phyloP scores from a whole-genome alignment of 2,113 vertebrate genomes.

The Centropristis striata region DNA sequence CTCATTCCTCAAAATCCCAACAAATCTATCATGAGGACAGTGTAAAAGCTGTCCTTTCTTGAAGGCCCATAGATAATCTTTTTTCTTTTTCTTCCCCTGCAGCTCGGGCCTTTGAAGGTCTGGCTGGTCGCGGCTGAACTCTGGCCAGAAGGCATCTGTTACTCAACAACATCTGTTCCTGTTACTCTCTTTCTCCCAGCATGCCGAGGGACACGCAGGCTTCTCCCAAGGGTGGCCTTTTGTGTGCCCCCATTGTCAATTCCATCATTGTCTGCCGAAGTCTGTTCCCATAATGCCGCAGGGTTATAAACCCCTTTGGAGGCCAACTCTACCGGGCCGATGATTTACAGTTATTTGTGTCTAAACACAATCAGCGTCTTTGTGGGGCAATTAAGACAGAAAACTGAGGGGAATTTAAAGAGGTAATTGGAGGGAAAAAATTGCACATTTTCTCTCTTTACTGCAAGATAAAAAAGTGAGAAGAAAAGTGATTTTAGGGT shows the following conservation, averaged over 20 bases:
- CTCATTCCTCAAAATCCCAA: constrained; percentile 37
- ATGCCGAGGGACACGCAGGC: constrained; percentile 89
- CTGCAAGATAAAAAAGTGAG: too few species aligned
- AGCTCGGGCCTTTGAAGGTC: constrained; percentile 84
- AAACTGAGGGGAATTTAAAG: constrained; percentile 31
- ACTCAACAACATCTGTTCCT: constrained; percentile 96
- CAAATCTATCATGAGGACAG: constrained; percentile 23
- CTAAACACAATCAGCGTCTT: constrained; percentile 49
- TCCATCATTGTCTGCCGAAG: constrained; percentile 89
- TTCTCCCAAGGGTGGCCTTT: constrained; percentile 94
- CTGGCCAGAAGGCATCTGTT: constrained; percentile 95
- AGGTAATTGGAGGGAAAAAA: neutral
- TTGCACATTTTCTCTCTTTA: neutral
- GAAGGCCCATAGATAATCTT: constrained; percentile 66
- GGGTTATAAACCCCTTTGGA: constrained; percentile 68
- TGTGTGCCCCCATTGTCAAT: constrained; percentile 89
- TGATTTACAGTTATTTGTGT: constrained; percentile 73
- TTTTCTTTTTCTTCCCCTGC: neutral
- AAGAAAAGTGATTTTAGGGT: too few species aligned
- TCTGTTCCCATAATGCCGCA: constrained; percentile 88
- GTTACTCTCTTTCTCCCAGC: constrained; percentile 91
- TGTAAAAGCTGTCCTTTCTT: constrained; percentile 65
- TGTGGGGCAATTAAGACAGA: constrained; percentile 43
- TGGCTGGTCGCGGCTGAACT: constrained; percentile 88
- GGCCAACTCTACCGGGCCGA: constrained; percentile 39